Evolutionary conservation across 2,797 vertebrate species (phyloP), one percentile per base, ranked within the genome.

Genomic region (Harpagifer antarcticus): DNA sequence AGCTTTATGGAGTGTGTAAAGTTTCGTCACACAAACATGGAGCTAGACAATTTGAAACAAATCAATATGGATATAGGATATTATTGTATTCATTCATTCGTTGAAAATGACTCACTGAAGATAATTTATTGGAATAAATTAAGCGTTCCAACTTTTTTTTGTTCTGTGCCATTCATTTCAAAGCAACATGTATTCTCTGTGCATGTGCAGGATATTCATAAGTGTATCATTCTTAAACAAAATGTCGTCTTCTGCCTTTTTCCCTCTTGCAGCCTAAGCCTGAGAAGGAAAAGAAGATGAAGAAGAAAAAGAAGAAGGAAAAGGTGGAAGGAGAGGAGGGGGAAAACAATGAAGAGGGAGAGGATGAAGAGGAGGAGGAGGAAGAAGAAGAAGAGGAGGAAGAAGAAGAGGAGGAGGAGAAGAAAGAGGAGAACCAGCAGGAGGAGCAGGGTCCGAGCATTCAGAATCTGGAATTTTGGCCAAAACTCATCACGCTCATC

Each of bases 381-480:
- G 33, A 37, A 2, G 33, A 37, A 37, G 83, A 91, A 56, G 63
- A 91, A 68, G 85, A 93, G 67, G n/a, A n/a, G n/a, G n/a, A n/a
- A n/a, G 87, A 93, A 93, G 74, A 85, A 0, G 88, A 90, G 0
- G 82, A 85, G 9, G 88, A 92, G 55, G 83, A 91, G 58, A 65
- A 91, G 69, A 86, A 93, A 68, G 87, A 93, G 44, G 93, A 93
- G 74, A 81, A 3, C 61, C 95, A 96, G 68, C 93, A 90, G 0
- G 98, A 99, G 74, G 97, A 99, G 63, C 97, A 96, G 68, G 98
- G 98, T 0, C 98, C 98, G 17, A 98, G 96, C 83, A 96, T 99
- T 74, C 95, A 94, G 89, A 99, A 98, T 88, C 93, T 99, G 92
- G 98, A 99, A 82, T 99, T 98, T 86, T 99, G 98, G 98, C 97